Evolutionary conservation across 2,113 vertebrate genomes (phyloP).

Genomic region (Onychostoma macrolepis): DNA sequence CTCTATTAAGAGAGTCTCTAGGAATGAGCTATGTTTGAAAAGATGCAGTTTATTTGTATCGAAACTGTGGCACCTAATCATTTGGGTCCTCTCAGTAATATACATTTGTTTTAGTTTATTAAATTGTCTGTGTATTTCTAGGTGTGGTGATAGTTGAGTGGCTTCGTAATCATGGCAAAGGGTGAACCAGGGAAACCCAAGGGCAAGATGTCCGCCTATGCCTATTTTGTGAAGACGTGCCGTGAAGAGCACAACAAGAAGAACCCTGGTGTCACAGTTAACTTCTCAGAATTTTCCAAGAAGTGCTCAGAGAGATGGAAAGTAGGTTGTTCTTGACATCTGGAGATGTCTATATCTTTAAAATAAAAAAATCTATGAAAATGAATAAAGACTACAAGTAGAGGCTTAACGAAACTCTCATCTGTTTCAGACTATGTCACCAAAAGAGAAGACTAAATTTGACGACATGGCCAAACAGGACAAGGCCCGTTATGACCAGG

Average conservation of each 20-base stretch:
- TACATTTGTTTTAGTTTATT: neutral
- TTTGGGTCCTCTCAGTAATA: neutral
- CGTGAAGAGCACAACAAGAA: constrained; percentile 91
- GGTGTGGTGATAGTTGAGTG: constrained; percentile 6
- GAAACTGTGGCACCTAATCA: neutral
- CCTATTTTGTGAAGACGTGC: constrained; percentile 89
- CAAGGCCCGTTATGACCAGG: constrained; percentile 86
- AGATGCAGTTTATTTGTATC: neutral
- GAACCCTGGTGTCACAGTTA: constrained; percentile 85
- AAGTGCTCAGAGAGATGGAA: constrained; percentile 85
- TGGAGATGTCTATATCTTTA: neutral
- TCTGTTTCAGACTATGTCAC: constrained; percentile 82
- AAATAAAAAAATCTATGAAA: neutral
- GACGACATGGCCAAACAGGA: constrained; percentile 89
- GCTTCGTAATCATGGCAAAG: constrained; percentile 79
- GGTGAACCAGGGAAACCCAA: constrained; percentile 88
- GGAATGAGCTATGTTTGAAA: neutral
- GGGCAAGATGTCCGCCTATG: constrained; percentile 90
- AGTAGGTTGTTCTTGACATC: constrained; percentile 67
- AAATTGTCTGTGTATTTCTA: neutral
- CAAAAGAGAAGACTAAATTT: constrained; percentile 88
- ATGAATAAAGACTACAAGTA: neutral
- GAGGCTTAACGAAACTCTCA: neutral
- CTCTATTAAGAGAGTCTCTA: neutral
- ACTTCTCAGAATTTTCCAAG: constrained; percentile 89